Evolutionary conservation across 2,113 vertebrate species (phyloP), one percentile per base, ranked within the genome.

Genomic region (Microcebus lehilahytsara): DNA sequence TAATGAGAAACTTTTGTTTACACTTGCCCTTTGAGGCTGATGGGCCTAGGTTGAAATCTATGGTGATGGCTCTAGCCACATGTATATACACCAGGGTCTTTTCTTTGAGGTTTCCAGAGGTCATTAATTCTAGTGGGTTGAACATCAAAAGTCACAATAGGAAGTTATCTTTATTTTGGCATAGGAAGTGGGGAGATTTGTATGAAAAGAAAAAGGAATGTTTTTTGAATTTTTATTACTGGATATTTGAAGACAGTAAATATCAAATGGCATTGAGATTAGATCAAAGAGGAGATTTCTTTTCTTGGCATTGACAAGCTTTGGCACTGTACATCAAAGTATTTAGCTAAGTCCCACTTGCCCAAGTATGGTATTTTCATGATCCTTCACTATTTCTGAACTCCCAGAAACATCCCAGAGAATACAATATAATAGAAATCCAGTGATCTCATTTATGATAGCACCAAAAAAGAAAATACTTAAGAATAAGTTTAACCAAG

Each of bases 1-100:
- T 98, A 98, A 98, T 98, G 98, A 98, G 97, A 97, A 98, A 93
- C 96, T 98, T n/a, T 98, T 98, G 99, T 99, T 99, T 99, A 98
- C 96, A 95, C 77, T 97, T 85, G 84, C 67, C 79, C 96, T 98
- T 97, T 97, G 97, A 97, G 97, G 86, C 97, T 97, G 81, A 34
- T 4, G 58, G 96, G 53, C 23, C 2, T 94, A 51, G 66, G 32
- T 75, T 98, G 98, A 98, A 98, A 97, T 96, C 83, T 64, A 40
- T 96, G 77, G 40, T 37, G 75, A 84, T 80, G 77, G 60, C 96
- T 83, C 53, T 49, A 64, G 23, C 53, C 92, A 96, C 78, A 60
- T 72, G 92, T 96, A 86, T 79, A 74, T 91, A 94, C n/a, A 97
- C 96, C 93, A 58, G 3, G 12, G 0, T 86, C 62, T 95, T 90